Percentiles rank a stretch among this genome's conserved stretches.
Evolutionary conservation across 2,797 vertebrate genomes (phyloP).

Genomic region (Leptoclinus maculatus): DNA sequence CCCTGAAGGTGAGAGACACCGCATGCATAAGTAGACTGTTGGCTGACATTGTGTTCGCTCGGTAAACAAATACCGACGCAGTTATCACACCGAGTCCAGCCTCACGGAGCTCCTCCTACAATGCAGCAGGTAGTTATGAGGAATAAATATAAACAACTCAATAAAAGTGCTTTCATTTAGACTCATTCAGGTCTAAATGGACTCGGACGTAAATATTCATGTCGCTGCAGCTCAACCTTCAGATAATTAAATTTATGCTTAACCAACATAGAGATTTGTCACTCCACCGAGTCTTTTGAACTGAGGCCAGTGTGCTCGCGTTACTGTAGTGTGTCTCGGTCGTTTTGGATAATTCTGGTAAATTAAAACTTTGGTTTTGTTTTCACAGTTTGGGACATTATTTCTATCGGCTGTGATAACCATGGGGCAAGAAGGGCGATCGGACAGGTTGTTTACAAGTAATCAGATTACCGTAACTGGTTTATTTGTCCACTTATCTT

Average conservation of each 20-base stretch:
- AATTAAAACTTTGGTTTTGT: slow-evolving; percentile 12
- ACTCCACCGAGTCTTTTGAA: slow-evolving; percentile 17
- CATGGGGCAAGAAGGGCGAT: background rate
- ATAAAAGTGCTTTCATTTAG: slow-evolving; percentile 57
- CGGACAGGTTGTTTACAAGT: background rate
- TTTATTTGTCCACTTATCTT: slow-evolving; percentile 31
- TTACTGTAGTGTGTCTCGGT: background rate
- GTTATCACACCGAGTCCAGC: slow-evolving; percentile 53
- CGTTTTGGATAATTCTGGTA: slow-evolving; percentile 30
- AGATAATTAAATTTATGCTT: slow-evolving; percentile 30
- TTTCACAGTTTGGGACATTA: background rate
- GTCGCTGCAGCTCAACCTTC: slow-evolving; percentile 29
- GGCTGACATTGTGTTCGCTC: slow-evolving; percentile 54
- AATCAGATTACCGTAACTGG: background rate
- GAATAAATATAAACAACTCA: slow-evolving; percentile 42
- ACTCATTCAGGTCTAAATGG: background rate
- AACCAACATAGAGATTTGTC: slow-evolving; percentile 34
- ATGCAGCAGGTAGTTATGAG: slow-evolving; percentile 40
- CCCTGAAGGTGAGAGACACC: slow-evolving; percentile 70
- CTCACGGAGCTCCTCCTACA: slow-evolving; percentile 21
- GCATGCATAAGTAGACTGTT: slow-evolving; percentile 52
- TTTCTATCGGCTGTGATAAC: background rate
- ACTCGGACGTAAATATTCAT: slow-evolving; percentile 40
- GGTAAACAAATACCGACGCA: slow-evolving; percentile 59
- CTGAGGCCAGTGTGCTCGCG: background rate